Base-by-base conservation (phyloP, 2,797 vertebrate species). In the Anabas testudineus region DNA sequence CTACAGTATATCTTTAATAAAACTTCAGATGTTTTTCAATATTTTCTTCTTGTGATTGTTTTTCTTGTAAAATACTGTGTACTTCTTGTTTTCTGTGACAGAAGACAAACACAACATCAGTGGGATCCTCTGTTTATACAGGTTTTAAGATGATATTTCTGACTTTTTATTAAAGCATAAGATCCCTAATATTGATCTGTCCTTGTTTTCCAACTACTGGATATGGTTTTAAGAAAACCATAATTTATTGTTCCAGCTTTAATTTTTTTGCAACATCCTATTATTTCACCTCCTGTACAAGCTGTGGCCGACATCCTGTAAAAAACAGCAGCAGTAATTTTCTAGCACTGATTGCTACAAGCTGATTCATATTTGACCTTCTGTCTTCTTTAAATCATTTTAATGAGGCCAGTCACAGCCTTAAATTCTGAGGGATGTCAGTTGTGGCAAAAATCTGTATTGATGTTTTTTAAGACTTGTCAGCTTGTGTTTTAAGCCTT, bases 351-450 rank as follows among this genome's bases (percentile, higher is more conserved):
- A 9, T 45, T 47, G 18, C 34, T 34, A 34, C 34, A 34, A 34
- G 34, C 34, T 34, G 5, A 34, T 34, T 12, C 8, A 34, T 39
- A 13, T 41, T 21, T 65, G 71, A 65, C 26, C 24, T 24, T 67
- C 47, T 36, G 16, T 77, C 67, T 78, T 52, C 56, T 78, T 73
- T 63, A 52, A 61, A 41, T 1, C 30, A 48, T 30, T 34, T 8
- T 2, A 21, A 46, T 8, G 26, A 67, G 46, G 47, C 14, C 10
- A 52, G n/a, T 13, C 3, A 0, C 16, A n/a, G 32, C 15, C 0
- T 64, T 24, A 18, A 10, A 64, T 15, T 43, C 15, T 54, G 45
- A n/a, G 55, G 10, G 57, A 19, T 32, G 2, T 58, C 32, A 12
- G 41, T n/a, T 2, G 10, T 55, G 45, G 52, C 13, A 9, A 53